Evolutionary conservation across 2,113 vertebrate species (phyloP).

Genomic region (Peromyscus leucopus): DNA sequence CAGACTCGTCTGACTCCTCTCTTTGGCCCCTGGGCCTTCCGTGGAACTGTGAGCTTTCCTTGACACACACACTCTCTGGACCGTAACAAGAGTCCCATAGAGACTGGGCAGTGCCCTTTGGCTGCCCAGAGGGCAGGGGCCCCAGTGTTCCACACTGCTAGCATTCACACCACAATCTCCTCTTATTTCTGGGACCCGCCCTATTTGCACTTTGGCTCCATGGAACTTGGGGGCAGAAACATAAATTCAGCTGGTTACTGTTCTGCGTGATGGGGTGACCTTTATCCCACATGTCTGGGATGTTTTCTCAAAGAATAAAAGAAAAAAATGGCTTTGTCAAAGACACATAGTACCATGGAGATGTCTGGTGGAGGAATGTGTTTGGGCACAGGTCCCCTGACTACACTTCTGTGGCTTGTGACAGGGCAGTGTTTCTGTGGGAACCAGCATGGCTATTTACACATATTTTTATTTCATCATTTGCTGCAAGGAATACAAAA

Average conservation of each 20-base stretch:
- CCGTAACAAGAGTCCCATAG: conserved; percentile 73
- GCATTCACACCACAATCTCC: conserved; percentile 70
- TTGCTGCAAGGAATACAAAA: neutral
- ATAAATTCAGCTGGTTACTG: conserved; percentile 70
- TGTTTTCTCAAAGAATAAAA: conserved; percentile 65
- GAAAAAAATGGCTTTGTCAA: conserved; percentile 51
- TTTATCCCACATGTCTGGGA: conserved; percentile 71
- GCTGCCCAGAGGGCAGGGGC: conserved; percentile 19
- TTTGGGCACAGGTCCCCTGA: neutral
- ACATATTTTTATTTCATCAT: neutral
- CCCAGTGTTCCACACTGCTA: conserved; percentile 23
- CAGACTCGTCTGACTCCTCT: conserved; percentile 63
- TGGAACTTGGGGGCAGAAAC: conserved; percentile 59
- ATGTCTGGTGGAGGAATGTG: neutral
- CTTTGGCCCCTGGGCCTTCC: conserved; percentile 62
- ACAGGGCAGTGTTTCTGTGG: neutral
- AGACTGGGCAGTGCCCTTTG: conserved; percentile 73
- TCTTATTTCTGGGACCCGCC: conserved; percentile 61
- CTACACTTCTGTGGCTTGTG: neutral
- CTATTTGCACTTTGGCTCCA: conserved; percentile 57
- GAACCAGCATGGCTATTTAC: neutral
- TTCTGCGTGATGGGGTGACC: conserved; percentile 58
- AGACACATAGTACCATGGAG: neutral
- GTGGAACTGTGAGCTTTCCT: conserved; percentile 79
- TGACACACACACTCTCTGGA: conserved; percentile 58